phyloP scores from a whole-genome alignment of 2,888 invertebrate species.

The Pinctada fucata region DNA sequence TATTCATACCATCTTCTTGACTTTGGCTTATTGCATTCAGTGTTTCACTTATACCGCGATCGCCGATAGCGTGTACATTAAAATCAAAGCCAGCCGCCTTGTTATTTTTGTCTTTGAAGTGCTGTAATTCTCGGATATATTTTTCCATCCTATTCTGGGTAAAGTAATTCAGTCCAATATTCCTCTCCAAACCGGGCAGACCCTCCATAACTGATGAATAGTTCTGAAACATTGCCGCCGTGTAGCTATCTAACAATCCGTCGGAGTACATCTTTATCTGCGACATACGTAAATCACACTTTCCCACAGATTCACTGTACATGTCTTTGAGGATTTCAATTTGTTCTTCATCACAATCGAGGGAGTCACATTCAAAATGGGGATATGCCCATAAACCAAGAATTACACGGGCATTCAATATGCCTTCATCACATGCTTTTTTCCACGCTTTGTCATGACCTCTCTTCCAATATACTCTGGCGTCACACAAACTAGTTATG shows the following conservation, averaged over 20 bases:
- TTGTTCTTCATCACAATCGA: slow-evolving; percentile 29
- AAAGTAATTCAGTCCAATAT: slow-evolving; percentile 46
- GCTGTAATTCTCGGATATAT: slow-evolving; percentile 38
- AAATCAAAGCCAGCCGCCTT: slow-evolving; percentile 38
- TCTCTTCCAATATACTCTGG: slow-evolving; percentile 37
- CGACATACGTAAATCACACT: slow-evolving; percentile 31
- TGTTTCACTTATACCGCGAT: slow-evolving; percentile 40
- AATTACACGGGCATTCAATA: slow-evolving; percentile 34
- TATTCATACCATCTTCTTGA: neutral
- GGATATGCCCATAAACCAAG: slow-evolving; percentile 47
- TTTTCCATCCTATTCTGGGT: slow-evolving; percentile 25
- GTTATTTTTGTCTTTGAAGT: slow-evolving; percentile 14
- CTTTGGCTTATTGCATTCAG: slow-evolving; percentile 36
- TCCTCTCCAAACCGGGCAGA: slow-evolving; percentile 34
- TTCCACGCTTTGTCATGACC: slow-evolving; percentile 36
- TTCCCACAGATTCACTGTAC: slow-evolving; percentile 18
- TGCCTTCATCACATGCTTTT: slow-evolving; percentile 21
- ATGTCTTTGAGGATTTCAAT: slow-evolving; percentile 34
- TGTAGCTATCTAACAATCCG: slow-evolving; percentile 41
- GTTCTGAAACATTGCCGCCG: slow-evolving; percentile 39
- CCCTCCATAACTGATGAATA: slow-evolving; percentile 22
- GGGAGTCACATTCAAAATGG: neutral
- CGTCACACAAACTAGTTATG: slow-evolving; percentile 45
- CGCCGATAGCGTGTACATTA: slow-evolving; percentile 46
- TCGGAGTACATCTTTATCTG: slow-evolving; percentile 46